Conservation (phyloP, 1,140 invertebrate genomes). For the Zeugodacus cucurbitae region DNA sequence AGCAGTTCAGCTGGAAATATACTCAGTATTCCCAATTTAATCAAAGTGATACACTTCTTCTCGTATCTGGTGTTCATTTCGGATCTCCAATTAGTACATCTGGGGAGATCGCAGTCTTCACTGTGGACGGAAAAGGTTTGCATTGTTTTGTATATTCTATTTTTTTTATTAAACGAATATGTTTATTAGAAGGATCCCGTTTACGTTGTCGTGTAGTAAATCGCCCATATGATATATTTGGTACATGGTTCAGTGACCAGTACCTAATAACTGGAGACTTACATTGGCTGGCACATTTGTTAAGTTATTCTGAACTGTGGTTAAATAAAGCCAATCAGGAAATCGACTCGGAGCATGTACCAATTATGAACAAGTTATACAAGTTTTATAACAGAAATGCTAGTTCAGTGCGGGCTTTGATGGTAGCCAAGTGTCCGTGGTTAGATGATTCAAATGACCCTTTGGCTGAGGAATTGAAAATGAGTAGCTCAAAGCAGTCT, state of each 20-base stretch:
- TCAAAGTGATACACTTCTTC: constrained; percentile 81
- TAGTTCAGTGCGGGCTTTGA: constrained; percentile 71
- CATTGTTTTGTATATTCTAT: background rate
- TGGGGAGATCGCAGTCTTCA: constrained; percentile 90
- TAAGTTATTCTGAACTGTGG: constrained; percentile 84
- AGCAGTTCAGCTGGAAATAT: constrained; percentile 87
- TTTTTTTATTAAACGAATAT: background rate
- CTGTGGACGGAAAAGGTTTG: constrained; percentile 66
- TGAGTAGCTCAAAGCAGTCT: background rate
- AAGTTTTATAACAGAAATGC: constrained; percentile 87
- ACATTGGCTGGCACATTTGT: constrained; percentile 82
- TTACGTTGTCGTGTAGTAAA: constrained; percentile 85
- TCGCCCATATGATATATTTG: constrained; percentile 91
- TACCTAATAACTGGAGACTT: constrained; percentile 85
- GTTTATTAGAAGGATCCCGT: constrained; percentile 71
- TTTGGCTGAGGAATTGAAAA: constrained; percentile 38
- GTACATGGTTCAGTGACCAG: constrained; percentile 88
- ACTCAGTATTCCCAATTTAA: constrained; percentile 92
- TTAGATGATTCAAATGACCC: constrained; percentile 60
- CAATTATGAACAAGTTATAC: constrained; percentile 83
- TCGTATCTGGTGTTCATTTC: constrained; percentile 90
- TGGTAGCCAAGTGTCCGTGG: constrained; percentile 66
- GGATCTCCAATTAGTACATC: constrained; percentile 82
- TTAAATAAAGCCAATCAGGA: constrained; percentile 87
- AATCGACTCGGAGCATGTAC: constrained; percentile 82